Conservation (phyloP, 1,140 invertebrate species). For the Planococcus citri region DNA sequence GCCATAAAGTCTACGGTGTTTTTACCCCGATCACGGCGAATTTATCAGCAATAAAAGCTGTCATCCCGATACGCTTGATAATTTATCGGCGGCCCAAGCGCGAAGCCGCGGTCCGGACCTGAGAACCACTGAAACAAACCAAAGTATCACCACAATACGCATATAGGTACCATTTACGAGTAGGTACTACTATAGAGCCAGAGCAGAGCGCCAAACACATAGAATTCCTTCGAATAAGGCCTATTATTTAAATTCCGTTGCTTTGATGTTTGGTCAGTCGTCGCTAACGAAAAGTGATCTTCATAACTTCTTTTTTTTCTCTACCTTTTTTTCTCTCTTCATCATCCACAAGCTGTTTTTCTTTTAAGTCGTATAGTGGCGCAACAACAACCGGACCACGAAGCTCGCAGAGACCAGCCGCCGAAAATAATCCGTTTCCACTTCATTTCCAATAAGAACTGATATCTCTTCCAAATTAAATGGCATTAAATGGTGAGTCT, state of each 20-base stretch:
- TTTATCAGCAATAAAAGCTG: conserved; percentile 7
- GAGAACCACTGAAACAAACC: background rate
- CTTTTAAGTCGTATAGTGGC: background rate
- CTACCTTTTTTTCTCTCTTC: background rate
- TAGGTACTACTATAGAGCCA: too few relatives aligned
- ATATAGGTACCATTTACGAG: too few relatives aligned
- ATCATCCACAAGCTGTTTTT: too few relatives aligned
- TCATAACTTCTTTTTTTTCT: conserved; percentile 19
- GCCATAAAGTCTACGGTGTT: background rate
- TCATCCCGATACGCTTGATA: background rate
- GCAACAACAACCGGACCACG: background rate
- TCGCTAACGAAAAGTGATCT: conserved; percentile 18
- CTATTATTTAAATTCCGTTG: conserved; percentile 14
- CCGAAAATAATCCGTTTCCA: conserved; percentile 19
- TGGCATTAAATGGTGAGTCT: conserved; percentile 13
- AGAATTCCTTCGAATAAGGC: conserved; percentile 6
- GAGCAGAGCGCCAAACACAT: too few relatives aligned
- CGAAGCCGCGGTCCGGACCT: background rate
- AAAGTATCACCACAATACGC: background rate
- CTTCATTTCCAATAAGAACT: conserved; percentile 17
- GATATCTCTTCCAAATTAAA: conserved; percentile 17
- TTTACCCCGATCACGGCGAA: background rate
- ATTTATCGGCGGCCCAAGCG: background rate
- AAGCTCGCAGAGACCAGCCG: too few relatives aligned
- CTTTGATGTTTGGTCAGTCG: conserved; percentile 15